Conservation (phyloP, 1,140 invertebrate genomes). For the Bemisia tabaci region DNA sequence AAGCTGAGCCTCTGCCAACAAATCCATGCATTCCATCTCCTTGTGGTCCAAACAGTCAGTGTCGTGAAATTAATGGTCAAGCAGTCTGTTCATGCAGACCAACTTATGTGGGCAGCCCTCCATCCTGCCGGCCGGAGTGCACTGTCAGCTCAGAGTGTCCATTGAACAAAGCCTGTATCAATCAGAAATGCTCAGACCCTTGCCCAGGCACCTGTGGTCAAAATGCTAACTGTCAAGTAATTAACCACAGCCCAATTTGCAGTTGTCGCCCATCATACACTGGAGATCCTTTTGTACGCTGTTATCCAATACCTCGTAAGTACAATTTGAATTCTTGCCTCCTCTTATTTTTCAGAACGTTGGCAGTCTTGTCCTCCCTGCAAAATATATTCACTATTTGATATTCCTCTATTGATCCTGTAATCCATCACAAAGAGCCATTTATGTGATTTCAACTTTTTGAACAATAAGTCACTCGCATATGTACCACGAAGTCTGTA, state of each 20-base stretch:
- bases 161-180: constrained; percentile 35
- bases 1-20: constrained; percentile 33
- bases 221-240: constrained; percentile 39
- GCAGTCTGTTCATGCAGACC: constrained; percentile 35
- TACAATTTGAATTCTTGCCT: too few relatives aligned
- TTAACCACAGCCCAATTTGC: constrained; percentile 39
- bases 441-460: too few relatives aligned
- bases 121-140: constrained; percentile 36
- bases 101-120: constrained; percentile 33
- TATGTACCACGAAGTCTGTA: too few relatives aligned
- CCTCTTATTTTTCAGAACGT: too few relatives aligned
- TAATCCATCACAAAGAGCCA: too few relatives aligned
- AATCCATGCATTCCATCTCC: too few relatives aligned
- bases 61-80: too few relatives aligned
- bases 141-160: constrained; percentile 34
- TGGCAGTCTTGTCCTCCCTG: too few relatives aligned
- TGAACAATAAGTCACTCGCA: too few relatives aligned
- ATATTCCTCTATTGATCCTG: too few relatives aligned
- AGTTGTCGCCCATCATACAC: constrained; percentile 37
- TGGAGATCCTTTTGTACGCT: constrained; percentile 34
- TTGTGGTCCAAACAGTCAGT: too few relatives aligned
- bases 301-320: constrained; percentile 9
- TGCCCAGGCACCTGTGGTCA: constrained; percentile 38
- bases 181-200: constrained; percentile 36
- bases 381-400: too few relatives aligned